Conservation (phyloP, 2,797 vertebrate genomes). For the Cuculus canorus region DNA sequence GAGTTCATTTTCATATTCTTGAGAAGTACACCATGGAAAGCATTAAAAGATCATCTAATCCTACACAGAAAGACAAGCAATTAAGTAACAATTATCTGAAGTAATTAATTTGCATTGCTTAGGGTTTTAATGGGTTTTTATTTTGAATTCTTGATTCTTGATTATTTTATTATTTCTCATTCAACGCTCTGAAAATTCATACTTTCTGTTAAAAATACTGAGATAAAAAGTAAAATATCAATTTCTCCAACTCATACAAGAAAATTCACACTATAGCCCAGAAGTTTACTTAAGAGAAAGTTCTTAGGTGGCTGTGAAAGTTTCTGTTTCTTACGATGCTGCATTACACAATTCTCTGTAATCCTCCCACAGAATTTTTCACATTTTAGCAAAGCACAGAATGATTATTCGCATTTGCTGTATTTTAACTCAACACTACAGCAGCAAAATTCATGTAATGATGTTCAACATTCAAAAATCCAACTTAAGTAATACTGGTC, state of each 20-base stretch:
- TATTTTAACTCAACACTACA: neutral
- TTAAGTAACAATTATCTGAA: neutral
- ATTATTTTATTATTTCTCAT: neutral
- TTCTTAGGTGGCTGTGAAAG: too few species aligned
- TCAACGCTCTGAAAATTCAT: neutral
- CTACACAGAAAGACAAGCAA: neutral
- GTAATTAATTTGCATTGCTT: neutral
- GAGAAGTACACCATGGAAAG: neutral
- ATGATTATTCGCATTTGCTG: neutral
- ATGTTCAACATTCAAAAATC: neutral
- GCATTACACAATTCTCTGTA: neutral
- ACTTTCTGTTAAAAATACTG: neutral
- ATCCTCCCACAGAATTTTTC: neutral
- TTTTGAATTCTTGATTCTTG: neutral
- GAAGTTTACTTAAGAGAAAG: neutral
- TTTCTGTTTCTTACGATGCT: neutral
- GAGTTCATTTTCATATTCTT: neutral
- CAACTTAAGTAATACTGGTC: neutral
- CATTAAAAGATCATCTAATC: neutral
- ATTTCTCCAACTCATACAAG: neutral
- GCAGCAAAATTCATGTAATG: neutral
- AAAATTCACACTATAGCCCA: neutral
- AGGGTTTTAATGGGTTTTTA: too few species aligned
- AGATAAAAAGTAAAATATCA: neutral
- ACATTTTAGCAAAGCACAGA: neutral